phyloP scores from a whole-genome alignment of 2,113 vertebrate genomes.

The Perccottus glenii region DNA sequence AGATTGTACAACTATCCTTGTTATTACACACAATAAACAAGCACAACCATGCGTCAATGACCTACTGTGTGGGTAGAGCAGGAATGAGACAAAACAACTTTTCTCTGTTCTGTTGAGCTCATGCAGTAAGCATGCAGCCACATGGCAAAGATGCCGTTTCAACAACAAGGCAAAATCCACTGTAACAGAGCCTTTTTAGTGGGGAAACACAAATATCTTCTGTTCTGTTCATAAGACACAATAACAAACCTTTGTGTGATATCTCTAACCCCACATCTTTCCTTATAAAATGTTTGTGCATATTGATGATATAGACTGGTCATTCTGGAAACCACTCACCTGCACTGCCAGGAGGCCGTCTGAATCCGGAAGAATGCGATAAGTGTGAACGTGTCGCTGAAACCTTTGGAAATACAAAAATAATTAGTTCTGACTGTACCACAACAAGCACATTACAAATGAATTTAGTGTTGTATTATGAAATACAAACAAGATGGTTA shows the following conservation, averaged over 20 bases:
- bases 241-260: constrained; percentile 45
- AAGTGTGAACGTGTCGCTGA: constrained; percentile 87
- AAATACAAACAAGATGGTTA: constrained; percentile 26
- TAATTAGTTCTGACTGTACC: neutral
- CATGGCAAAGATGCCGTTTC: constrained; percentile 66
- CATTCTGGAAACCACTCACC: constrained; percentile 68
- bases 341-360: constrained; percentile 87
- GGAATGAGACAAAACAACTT: constrained; percentile 75
- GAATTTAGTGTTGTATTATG: neutral
- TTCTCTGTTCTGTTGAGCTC: constrained; percentile 72
- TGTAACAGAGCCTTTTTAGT: constrained; percentile 35
- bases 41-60: constrained; percentile 47
- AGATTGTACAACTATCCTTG: constrained; percentile 42
- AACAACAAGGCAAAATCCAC: constrained; percentile 58
- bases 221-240: constrained; percentile 56
- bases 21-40: constrained; percentile 48
- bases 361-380: constrained; percentile 85
- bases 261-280: neutral
- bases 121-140: constrained; percentile 68
- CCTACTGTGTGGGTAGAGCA: constrained; percentile 57
- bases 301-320: neutral
- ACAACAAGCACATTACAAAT: neutral
- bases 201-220: constrained; percentile 56
- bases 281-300: constrained; percentile 4
- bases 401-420: constrained; percentile 75